Percentiles rank a stretch among this genome's conserved stretches.
Evolutionary conservation across 2,888 invertebrate species (phyloP).

Genomic region (Xiphydria camelus): DNA sequence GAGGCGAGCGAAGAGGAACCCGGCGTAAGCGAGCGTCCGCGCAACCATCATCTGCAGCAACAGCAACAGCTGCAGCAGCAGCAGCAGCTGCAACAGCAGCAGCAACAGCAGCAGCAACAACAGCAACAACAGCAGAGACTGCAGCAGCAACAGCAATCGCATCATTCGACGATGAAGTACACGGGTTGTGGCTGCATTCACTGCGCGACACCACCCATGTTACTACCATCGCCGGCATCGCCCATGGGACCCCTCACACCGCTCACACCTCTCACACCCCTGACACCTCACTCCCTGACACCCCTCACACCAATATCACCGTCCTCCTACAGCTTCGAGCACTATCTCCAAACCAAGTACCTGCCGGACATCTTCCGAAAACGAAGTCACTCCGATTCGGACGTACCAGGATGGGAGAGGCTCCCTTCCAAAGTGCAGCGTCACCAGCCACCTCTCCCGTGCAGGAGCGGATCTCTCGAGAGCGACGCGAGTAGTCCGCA

Average conservation of each 20-base stretch:
- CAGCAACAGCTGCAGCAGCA: too few species aligned
- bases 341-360: slow-evolving; percentile 68
- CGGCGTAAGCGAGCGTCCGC: slow-evolving; percentile 13
- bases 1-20: slow-evolving; percentile 22
- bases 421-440: not conserved
- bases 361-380: slow-evolving; percentile 66
- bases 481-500: slow-evolving; percentile 66
- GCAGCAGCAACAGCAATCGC: slow-evolving; percentile 25
- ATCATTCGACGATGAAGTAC: slow-evolving; percentile 31
- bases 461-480: slow-evolving; percentile 59
- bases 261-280: slow-evolving; percentile 56
- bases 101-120: slow-evolving; percentile 29
- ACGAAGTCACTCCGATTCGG: slow-evolving; percentile 70
- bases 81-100: slow-evolving; percentile 25
- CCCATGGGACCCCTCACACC: slow-evolving; percentile 32
- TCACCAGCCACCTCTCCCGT: slow-evolving; percentile 25
- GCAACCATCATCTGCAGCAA: slow-evolving; percentile 18
- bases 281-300: slow-evolving; percentile 58
- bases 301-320: slow-evolving; percentile 62
- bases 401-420: slow-evolving; percentile 58
- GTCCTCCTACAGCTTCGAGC: slow-evolving; percentile 65
- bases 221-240: slow-evolving; percentile 61
- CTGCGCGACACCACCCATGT: slow-evolving; percentile 29
- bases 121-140: slow-evolving; percentile 34
- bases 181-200: slow-evolving; percentile 27